phyloP scores from a whole-genome alignment of 2,113 vertebrate species.

The Dicerorhinus sumatrensis region DNA sequence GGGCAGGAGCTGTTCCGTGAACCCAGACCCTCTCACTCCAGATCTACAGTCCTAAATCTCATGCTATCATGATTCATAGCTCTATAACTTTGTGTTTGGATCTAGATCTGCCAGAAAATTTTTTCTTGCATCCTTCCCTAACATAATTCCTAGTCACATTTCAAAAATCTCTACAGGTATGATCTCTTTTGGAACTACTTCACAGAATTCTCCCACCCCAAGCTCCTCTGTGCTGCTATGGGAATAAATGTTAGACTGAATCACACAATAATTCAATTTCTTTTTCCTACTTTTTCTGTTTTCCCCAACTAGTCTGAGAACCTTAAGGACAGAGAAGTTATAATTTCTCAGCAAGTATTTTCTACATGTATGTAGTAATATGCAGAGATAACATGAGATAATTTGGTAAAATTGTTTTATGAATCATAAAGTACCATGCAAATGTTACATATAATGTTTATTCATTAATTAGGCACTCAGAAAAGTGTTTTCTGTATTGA shows the following conservation, averaged over 20 bases:
- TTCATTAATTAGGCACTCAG: background rate
- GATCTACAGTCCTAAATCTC: background rate
- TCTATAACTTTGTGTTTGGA: background rate
- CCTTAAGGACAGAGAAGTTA: background rate
- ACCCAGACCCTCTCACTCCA: background rate
- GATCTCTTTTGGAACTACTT: background rate
- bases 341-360: background rate
- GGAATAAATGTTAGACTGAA: background rate
- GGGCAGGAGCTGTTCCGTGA: background rate
- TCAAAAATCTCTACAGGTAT: background rate
- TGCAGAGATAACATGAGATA: background rate
- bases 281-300: background rate
- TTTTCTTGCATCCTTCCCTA: background rate
- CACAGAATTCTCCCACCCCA: background rate
- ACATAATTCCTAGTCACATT: background rate
- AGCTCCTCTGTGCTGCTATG: background rate
- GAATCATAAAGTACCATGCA: background rate
- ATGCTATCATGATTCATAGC: too few species aligned
- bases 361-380: background rate
- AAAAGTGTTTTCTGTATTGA: background rate
- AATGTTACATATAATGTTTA: background rate
- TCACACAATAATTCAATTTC: background rate
- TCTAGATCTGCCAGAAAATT: background rate
- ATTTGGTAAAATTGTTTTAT: background rate
- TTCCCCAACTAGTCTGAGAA: background rate